Conservation (phyloP, 2,113 vertebrate genomes). For the Eulacestoma nigropectus region DNA sequence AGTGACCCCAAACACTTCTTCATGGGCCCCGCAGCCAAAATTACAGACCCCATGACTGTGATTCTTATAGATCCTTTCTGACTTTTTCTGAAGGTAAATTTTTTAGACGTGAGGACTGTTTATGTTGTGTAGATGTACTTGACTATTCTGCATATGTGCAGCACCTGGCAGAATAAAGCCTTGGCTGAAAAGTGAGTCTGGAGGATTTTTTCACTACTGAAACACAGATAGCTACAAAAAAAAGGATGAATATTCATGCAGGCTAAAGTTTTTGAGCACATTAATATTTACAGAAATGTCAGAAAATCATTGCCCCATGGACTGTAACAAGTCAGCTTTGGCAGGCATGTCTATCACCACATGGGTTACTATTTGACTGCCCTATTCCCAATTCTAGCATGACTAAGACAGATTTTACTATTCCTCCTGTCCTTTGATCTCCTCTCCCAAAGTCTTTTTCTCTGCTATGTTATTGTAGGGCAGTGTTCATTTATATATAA, state of each 20-base stretch:
- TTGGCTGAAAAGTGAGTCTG: neutral
- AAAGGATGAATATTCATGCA: neutral
- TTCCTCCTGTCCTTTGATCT: conserved; percentile 16
- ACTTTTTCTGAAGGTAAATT: neutral
- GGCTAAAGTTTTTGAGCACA: neutral
- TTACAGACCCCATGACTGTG: neutral
- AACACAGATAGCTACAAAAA: neutral
- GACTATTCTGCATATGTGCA: neutral
- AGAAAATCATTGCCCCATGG: neutral
- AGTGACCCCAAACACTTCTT: neutral
- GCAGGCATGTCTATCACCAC: neutral
- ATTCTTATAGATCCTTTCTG: neutral
- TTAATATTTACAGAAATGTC: neutral
- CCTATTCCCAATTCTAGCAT: neutral
- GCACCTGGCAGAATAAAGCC: neutral
- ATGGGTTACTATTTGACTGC: neutral
- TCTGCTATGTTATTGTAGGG: neutral
- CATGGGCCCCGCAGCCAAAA: neutral
- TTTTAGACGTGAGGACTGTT: neutral
- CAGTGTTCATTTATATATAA: neutral
- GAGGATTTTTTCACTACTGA: neutral
- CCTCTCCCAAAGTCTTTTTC: neutral
- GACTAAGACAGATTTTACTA: neutral
- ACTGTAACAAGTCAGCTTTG: neutral
- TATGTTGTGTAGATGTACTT: neutral